Base-by-base conservation (phyloP, 2,888 invertebrate genomes). In the Heteropelma amictum region DNA sequence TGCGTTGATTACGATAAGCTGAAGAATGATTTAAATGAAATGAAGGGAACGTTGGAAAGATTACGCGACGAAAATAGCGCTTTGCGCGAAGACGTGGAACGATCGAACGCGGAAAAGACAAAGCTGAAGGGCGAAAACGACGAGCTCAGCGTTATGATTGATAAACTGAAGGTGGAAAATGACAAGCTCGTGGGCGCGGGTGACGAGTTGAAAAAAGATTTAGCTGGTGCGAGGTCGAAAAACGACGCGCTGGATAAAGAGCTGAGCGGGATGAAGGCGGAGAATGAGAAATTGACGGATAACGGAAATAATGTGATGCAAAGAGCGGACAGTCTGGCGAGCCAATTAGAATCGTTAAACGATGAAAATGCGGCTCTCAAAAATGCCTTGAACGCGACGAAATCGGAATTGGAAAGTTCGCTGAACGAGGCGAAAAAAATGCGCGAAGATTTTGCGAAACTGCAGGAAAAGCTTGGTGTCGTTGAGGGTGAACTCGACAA, bases 181-280 rank as follows among this genome's bases (percentile, higher is more conserved):
- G 73, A 69, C 63, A 70, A 58, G 38, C 42, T 77, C n/a, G 53
- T 35, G 8, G 68, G 14, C n/a, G 28, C 53, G 5, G 26, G 63
- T n/a, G 75, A 78, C 7, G 73, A 69, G 30, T 54, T 82, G 51
- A 60, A 64, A 26, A 35, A 58, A 23, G 79, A 82, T n/a, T 78
- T 84, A 61, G 28, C 61, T 23, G 54, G 60, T 2, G 76, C 74
- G 40, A 68, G 73, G 26, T 35, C 54, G 3, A 77, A 83, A 47
- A 81, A 67, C 14, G 54, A 68, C 28, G 17, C n/a, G 56, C 28
- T 53, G 63, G 63, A 64, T 38, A 35, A 76, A 64, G 63, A 79
- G 61, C 58, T 80, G 38, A 75, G 65, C n/a, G 14, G 47, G n/a
- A 61, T 76, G 33, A 72, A 71, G 30, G 56, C 26, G 2, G 79